A percentile compares a stretch with the other conserved stretches of the same genome.
These are phyloP conservation scores for Clanis bilineata DNA, from an alignment of 2,888 invertebrate species.

Conservation along the genomic window DNA sequence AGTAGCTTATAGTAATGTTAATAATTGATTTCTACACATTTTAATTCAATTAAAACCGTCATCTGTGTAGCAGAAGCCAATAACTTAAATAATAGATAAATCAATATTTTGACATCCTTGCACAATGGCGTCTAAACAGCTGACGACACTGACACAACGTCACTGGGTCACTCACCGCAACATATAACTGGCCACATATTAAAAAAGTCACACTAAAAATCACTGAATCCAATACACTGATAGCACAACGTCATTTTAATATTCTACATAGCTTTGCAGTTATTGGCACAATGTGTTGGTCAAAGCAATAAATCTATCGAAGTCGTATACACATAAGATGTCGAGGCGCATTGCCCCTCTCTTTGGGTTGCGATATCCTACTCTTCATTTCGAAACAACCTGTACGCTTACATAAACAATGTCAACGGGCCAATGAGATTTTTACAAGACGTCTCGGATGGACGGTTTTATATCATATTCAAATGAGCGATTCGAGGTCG, in stretches of 20 bases:
- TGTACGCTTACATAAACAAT: constrained; percentile 57
- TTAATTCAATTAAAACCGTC: too few relatives aligned
- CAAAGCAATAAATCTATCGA: constrained; percentile 17
- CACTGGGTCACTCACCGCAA: constrained; percentile 16
- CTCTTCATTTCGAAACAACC: constrained; percentile 51
- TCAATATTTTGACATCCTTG: not conserved
- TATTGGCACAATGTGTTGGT: constrained; percentile 16
- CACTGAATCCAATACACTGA: not conserved
- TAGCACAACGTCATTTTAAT: not conserved
- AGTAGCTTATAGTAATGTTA: too few relatives aligned
- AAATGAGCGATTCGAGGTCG: not conserved
- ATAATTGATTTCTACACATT: too few relatives aligned
- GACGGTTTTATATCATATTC: constrained; percentile 9
- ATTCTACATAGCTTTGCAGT: constrained; percentile 4
- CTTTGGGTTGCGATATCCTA: constrained; percentile 44
- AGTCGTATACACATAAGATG: constrained; percentile 26
- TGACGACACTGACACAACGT: not conserved
- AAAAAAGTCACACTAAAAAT: constrained; percentile 10
- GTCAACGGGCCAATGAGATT: constrained; percentile 34
- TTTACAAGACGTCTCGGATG: constrained; percentile 7
- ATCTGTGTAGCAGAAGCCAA: too few relatives aligned
- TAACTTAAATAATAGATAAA: not conserved
- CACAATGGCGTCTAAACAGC: not conserved
- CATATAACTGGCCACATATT: constrained; percentile 18
- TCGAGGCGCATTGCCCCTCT: constrained; percentile 39